phyloP scores from a whole-genome alignment of 2,113 vertebrate species.

The Calidris pugnax region DNA sequence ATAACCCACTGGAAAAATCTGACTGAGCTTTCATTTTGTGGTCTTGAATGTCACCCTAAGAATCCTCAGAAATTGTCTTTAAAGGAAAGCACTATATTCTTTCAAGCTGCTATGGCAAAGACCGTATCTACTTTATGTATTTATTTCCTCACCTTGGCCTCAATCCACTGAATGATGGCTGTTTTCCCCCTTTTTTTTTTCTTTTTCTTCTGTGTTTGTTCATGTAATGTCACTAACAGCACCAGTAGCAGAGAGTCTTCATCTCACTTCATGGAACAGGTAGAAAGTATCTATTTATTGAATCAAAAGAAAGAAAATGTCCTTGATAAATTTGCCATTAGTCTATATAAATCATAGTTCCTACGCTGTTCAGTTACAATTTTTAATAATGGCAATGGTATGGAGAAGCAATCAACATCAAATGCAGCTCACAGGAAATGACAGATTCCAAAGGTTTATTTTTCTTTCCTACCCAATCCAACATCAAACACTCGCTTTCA shows the following conservation, averaged over 20 bases:
- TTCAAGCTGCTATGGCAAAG: background rate
- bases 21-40: background rate
- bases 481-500: background rate
- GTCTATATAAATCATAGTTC: background rate
- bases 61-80: background rate
- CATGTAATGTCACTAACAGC: background rate
- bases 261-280: background rate
- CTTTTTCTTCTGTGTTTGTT: background rate
- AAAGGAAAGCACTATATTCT: background rate
- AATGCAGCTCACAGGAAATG: constrained; percentile 7
- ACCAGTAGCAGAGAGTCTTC: background rate
- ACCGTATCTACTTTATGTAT: background rate
- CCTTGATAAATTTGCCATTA: background rate
- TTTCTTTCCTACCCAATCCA: background rate
- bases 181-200: background rate
- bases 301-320: background rate
- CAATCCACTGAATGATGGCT: background rate
- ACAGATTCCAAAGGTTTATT: background rate
- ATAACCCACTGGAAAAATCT: background rate
- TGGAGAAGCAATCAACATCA: background rate
- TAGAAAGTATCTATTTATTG: constrained; percentile 27
- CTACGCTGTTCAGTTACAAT: background rate
- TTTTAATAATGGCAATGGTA: background rate
- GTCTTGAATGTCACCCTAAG: background rate
- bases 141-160: background rate